Evolutionary conservation across 2,113 vertebrate species (phyloP).

Genomic region (Phalacrocorax brasilianus): DNA sequence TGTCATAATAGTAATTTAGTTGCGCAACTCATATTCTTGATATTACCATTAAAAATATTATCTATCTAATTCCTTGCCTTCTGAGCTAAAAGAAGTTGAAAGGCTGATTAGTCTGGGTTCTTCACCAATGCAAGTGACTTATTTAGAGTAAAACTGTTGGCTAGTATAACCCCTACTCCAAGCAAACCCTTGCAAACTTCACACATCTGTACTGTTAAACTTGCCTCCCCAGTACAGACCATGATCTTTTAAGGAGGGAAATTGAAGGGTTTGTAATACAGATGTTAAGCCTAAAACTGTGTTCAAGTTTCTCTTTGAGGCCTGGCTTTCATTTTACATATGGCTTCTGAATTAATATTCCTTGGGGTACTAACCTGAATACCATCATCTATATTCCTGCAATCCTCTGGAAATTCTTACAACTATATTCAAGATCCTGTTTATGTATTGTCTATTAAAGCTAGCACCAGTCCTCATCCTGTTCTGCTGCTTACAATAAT

Average conservation of each 20-base stretch:
- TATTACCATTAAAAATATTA: background rate
- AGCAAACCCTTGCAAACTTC: background rate
- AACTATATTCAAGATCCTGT: background rate
- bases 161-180: background rate
- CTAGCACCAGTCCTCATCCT: background rate
- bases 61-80: background rate
- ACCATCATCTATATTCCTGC: background rate
- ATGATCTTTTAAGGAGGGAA: background rate
- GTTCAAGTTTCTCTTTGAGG: background rate
- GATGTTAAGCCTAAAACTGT: background rate
- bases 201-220: background rate
- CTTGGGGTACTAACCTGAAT: background rate
- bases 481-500: background rate
- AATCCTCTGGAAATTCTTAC: background rate
- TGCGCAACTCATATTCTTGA: background rate
- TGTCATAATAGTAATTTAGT: background rate
- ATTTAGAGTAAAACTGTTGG: background rate
- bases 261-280: background rate
- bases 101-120: background rate
- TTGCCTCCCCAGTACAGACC: background rate
- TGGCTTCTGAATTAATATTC: background rate
- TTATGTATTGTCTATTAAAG: background rate
- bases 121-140: background rate
- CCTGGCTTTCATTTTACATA: background rate
- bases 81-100: background rate